These are phyloP conservation scores for Apeltes quadracus DNA, from an alignment of 2,113 vertebrate species.

Conservation along the genomic window DNA sequence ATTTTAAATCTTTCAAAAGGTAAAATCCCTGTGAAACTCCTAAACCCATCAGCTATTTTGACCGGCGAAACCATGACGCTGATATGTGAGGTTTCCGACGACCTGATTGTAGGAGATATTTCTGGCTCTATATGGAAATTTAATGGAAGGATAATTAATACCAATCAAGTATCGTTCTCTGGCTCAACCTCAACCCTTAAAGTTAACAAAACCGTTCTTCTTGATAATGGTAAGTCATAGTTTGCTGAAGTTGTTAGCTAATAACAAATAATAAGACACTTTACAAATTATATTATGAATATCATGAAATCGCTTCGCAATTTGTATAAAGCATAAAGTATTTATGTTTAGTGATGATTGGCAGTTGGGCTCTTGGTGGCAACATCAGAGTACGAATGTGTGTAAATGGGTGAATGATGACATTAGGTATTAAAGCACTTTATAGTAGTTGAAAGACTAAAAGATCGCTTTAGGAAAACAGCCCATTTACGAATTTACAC, in stretches of 20 bases:
- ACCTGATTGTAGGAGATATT: neutral
- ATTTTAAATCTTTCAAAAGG: constrained; percentile 36
- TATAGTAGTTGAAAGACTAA: no score
- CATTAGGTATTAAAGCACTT: no score
- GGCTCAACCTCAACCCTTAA: constrained; percentile 1
- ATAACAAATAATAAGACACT: neutral
- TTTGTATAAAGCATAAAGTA: neutral
- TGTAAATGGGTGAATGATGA: no score
- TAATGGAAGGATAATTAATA: neutral
- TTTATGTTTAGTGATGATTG: no score
- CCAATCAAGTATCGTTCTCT: neutral
- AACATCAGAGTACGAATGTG: no score
- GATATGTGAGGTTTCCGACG: constrained; percentile 6
- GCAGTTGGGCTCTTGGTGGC: no score
- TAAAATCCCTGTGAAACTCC: fast-evolving
- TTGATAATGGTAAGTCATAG: constrained; percentile 64
- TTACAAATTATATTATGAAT: no score
- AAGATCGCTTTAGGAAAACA: no score
- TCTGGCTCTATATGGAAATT: constrained; percentile 47
- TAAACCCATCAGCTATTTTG: neutral
- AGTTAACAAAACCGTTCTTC: constrained; percentile 17
- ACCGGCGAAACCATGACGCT: constrained; percentile 33
- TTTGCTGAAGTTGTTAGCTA: neutral
- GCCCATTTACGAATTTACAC: no score
- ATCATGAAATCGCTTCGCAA: neutral